phyloP scores from a whole-genome alignment of 2,113 vertebrate species.

The Corythoichthys intestinalis region DNA sequence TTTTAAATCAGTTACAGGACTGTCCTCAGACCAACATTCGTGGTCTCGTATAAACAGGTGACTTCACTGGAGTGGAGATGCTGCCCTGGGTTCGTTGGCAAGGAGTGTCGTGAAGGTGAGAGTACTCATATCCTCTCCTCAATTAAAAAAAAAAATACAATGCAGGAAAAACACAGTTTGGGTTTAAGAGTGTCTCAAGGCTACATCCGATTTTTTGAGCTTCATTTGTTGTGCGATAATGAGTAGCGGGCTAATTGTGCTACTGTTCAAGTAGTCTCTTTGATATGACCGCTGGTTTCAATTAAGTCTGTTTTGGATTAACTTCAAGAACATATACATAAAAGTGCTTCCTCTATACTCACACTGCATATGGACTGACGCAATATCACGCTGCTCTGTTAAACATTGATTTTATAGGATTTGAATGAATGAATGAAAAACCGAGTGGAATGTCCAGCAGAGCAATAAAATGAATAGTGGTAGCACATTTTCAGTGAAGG shows the following conservation, averaged over 20 bases:
- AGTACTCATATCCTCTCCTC: neutral
- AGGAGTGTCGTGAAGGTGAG: slow-evolving; percentile 87
- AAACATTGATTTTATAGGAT: neutral
- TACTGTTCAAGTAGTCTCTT: slow-evolving; percentile 28
- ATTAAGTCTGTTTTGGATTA: neutral
- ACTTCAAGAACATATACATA: neutral
- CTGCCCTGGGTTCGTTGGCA: slow-evolving; percentile 87
- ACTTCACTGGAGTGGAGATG: slow-evolving; percentile 89
- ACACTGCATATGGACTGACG: neutral
- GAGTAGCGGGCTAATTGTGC: slow-evolving; percentile 24
- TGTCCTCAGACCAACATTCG: slow-evolving; percentile 85
- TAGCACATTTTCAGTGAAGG: slow-evolving; percentile 27
- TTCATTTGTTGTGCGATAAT: slow-evolving; percentile 43
- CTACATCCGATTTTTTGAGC: slow-evolving; percentile 21
- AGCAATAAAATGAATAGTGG: slow-evolving; percentile 33
- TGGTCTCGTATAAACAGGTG: slow-evolving; percentile 83
- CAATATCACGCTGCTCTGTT: neutral
- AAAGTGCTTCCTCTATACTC: neutral
- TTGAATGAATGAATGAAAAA: neutral
- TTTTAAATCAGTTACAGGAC: slow-evolving; percentile 85
- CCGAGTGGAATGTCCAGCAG: neutral
- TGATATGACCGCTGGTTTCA: slow-evolving; percentile 9
- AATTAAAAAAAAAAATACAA: slow-evolving; percentile 23
- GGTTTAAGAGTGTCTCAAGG: neutral
- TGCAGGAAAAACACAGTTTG: neutral